These are phyloP conservation scores for Eledona agricola DNA, from an alignment of 2,888 invertebrate species.

Conservation along the genomic window DNA sequence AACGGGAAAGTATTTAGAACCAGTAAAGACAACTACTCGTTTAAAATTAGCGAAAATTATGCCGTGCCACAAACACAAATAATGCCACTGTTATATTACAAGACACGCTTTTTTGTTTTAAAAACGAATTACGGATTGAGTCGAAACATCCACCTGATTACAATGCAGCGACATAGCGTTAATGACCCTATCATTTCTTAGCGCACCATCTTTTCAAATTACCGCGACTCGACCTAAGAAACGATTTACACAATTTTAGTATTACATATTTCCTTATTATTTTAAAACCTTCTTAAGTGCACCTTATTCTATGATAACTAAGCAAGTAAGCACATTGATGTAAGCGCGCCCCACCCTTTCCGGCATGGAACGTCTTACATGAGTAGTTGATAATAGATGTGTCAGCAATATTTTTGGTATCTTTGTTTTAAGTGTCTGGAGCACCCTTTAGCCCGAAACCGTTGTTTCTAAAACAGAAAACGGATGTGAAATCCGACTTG, in stretches of 20 bases:
- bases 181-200: constrained; percentile 37
- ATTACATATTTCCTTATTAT: constrained; percentile 38
- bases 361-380: constrained; percentile 27
- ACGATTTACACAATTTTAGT: constrained; percentile 36
- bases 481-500: too few species aligned
- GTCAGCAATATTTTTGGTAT: constrained; percentile 60
- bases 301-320: constrained; percentile 57
- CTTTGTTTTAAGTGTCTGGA: constrained; percentile 28
- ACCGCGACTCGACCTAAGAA: constrained; percentile 27
- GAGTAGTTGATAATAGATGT: constrained; percentile 48
- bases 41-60: constrained; percentile 4
- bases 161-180: constrained; percentile 32
- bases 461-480: constrained; percentile 39
- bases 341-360: constrained; percentile 10
- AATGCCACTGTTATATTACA: constrained; percentile 29
- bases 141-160: constrained; percentile 30
- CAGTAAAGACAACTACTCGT: constrained; percentile 5
- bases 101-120: constrained; percentile 26
- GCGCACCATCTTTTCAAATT: constrained; percentile 26
- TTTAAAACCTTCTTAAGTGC: constrained; percentile 53
- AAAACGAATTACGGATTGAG: constrained; percentile 16
- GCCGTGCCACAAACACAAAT: constrained; percentile 17
- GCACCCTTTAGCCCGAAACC: constrained; percentile 15
- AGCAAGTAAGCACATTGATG: constrained; percentile 56
- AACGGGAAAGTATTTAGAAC: constrained; percentile 21